Evolutionary conservation across 1,140 invertebrate genomes (phyloP).

Genomic region (Philotrypesis tridentata): DNA sequence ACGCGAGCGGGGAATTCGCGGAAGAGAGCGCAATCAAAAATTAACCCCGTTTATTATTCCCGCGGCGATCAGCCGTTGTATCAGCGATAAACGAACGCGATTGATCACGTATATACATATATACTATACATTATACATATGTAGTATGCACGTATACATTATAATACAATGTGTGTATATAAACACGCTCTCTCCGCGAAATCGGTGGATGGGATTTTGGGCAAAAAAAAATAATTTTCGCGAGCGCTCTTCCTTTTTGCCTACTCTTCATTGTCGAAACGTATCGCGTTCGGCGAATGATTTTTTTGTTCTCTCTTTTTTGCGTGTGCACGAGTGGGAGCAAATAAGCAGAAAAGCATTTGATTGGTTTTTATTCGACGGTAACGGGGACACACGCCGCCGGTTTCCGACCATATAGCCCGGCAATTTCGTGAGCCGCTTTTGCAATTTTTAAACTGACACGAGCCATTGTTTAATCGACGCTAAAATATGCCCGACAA

Average conservation of each 20-base stretch:
- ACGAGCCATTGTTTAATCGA: conserved; percentile 28
- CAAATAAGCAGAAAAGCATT: neutral
- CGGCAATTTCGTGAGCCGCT: neutral
- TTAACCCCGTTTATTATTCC: conserved; percentile 10
- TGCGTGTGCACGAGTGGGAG: too few species aligned
- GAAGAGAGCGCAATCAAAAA: conserved; percentile 8
- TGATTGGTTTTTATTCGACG: neutral
- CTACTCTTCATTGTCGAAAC: too few species aligned
- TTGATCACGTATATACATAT: neutral
- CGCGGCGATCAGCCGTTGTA: neutral
- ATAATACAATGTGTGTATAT: too few species aligned
- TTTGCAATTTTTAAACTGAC: neutral
- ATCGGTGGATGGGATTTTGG: too few species aligned
- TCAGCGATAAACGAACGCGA: neutral
- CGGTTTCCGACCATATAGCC: neutral
- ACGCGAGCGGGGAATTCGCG: neutral
- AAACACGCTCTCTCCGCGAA: too few species aligned
- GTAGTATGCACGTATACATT: too few species aligned
- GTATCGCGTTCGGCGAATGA: neutral
- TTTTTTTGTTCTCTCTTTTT: neutral
- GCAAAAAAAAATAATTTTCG: too few species aligned
- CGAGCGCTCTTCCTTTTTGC: too few species aligned
- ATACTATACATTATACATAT: too few species aligned
- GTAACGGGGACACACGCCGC: neutral
- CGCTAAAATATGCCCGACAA: neutral